These are phyloP conservation scores for Lycodopsis pacificus DNA, from an alignment of 2,797 vertebrate species.

Conservation along the genomic window DNA sequence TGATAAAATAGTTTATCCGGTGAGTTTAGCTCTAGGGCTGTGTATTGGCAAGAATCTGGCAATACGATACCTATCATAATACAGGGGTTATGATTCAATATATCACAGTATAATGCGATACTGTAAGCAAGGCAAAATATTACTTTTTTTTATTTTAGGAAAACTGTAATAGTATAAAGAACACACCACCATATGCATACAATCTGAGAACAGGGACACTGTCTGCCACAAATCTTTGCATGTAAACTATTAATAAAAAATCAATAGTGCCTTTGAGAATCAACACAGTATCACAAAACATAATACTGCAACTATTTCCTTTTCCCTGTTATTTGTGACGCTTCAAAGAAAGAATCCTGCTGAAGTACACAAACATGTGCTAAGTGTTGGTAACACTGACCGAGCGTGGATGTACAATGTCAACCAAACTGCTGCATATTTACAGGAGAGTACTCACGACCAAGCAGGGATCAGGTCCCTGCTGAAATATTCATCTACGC, in stretches of 20 bases:
- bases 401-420: not conserved
- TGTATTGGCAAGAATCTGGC: too few species aligned
- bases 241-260: not conserved
- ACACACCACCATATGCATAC: not conserved
- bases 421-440: not conserved
- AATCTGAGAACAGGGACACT: not conserved
- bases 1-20: not conserved
- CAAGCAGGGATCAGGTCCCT: not conserved
- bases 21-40: not conserved
- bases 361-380: not conserved
- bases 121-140: not conserved
- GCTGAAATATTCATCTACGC: not conserved
- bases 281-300: not conserved
- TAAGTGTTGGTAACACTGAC: not conserved
- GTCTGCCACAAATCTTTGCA: not conserved
- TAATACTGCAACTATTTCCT: not conserved
- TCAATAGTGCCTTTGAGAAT: not conserved
- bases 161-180: not conserved
- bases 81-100: not conserved
- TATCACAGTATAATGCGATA: not conserved
- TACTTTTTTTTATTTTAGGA: not conserved
- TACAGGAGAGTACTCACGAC: not conserved
- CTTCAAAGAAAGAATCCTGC: not conserved
- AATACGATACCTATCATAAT: not conserved
- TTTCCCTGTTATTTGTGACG: not conserved